These are phyloP conservation scores for Ondatra zibethicus DNA, from an alignment of 2,113 vertebrate genomes.

Conservation along the genomic window DNA sequence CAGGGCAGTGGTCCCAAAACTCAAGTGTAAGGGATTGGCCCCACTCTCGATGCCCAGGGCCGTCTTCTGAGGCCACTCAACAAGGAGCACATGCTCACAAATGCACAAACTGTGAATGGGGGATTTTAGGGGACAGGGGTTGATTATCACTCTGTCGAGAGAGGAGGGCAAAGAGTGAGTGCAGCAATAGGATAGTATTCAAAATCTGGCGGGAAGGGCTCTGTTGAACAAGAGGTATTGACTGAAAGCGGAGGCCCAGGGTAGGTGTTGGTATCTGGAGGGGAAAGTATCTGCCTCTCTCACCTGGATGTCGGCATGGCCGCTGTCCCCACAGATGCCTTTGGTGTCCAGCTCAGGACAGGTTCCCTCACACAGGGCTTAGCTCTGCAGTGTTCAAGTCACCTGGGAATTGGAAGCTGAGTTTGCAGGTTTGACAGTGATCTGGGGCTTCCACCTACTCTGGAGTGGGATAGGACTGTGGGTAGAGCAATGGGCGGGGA, in stretches of 20 bases:
- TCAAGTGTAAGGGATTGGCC: rapidly evolving
- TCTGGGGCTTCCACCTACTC: rapidly evolving
- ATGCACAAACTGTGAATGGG: rapidly evolving
- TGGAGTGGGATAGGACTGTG: background rate
- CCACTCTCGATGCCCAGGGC: rapidly evolving
- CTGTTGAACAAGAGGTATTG: background rate
- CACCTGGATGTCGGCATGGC: background rate
- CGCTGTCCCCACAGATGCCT: background rate
- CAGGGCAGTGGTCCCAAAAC: rapidly evolving
- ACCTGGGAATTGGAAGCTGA: rapidly evolving
- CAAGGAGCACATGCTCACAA: rapidly evolving
- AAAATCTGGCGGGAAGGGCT: background rate
- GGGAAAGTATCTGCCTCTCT: background rate
- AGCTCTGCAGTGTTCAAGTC: background rate
- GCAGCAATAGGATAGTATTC: background rate
- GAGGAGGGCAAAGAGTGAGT: rapidly evolving
- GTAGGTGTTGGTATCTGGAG: background rate
- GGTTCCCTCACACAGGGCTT: too few relatives aligned
- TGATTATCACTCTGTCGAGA: background rate
- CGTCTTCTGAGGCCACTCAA: rapidly evolving
- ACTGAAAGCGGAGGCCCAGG: rapidly evolving
- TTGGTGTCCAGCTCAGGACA: rapidly evolving
- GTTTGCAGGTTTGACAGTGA: background rate
- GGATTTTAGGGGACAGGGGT: too few relatives aligned
- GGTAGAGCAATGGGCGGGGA: rapidly evolving